A percentile compares a stretch with the other conserved stretches of the same genome.
These are phyloP conservation scores for Columba janthina DNA, from an alignment of 2,113 vertebrate species.

Conservation along the genomic window DNA sequence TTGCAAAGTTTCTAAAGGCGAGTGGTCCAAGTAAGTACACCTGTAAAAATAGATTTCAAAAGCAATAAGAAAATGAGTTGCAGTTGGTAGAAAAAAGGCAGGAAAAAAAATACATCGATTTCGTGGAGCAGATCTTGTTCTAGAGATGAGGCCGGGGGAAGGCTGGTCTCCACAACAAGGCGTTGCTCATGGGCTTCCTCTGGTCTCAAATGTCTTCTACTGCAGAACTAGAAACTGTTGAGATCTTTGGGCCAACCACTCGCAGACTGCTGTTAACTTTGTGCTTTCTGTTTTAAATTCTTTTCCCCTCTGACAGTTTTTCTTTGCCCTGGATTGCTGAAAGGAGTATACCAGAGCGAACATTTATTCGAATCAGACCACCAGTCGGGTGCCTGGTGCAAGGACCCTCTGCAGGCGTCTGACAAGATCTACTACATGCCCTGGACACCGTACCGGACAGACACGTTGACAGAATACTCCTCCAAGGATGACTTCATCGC, in stretches of 20 bases:
- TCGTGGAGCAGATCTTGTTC: slow-evolving; percentile 9
- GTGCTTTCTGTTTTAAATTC: slow-evolving; percentile 69
- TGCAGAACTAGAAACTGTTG: slow-evolving; percentile 13
- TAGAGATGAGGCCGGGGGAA: not conserved
- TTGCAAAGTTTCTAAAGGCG: slow-evolving; percentile 41
- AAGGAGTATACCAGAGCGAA: slow-evolving; percentile 97
- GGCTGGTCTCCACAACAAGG: slow-evolving; percentile 2
- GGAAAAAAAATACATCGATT: not conserved
- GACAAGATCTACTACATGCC: slow-evolving; percentile 99
- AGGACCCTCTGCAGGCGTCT: slow-evolving; percentile 96
- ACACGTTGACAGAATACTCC: slow-evolving; percentile 94
- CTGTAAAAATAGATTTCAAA: slow-evolving; percentile 30
- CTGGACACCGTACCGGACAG: slow-evolving; percentile 95
- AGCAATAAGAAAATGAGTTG: not conserved
- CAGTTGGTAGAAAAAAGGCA: not conserved
- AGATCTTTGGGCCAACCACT: not conserved
- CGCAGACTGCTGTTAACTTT: not conserved
- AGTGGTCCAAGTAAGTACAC: slow-evolving; percentile 53
- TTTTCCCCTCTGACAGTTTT: slow-evolving; percentile 88
- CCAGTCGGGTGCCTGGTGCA: slow-evolving; percentile 99
- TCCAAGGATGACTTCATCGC: slow-evolving; percentile 98
- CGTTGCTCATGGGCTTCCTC: slow-evolving; percentile 23
- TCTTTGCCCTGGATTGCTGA: slow-evolving; percentile 96
- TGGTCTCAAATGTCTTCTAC: not conserved
- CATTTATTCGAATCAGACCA: slow-evolving; percentile 98